Evolutionary conservation across 2,797 vertebrate species (phyloP).

Genomic region (Scleropages formosus): DNA sequence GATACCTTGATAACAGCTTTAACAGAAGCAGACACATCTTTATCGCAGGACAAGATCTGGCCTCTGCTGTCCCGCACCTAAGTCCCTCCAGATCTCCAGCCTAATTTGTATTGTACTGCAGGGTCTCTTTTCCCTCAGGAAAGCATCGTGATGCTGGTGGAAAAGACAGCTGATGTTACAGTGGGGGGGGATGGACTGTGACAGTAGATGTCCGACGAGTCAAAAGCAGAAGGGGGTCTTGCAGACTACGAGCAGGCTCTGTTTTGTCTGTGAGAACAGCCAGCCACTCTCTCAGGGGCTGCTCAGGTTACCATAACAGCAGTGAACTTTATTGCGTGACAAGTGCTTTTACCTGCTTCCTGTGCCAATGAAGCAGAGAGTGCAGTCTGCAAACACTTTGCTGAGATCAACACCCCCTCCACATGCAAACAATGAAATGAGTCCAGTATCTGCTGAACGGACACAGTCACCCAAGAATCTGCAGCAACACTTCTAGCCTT

Average conservation of each 20-base stretch:
- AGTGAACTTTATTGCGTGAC: neutral
- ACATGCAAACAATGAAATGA: neutral
- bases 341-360: neutral
- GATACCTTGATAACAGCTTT: neutral
- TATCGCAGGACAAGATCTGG: too few relatives aligned
- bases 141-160: neutral
- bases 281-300: neutral
- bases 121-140: neutral
- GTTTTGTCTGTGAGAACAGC: neutral
- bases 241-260: neutral
- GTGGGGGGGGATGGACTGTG: neutral
- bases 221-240: neutral
- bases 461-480: neutral
- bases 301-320: neutral
- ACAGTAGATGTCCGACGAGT: neutral
- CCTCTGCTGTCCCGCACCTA: too few relatives aligned
- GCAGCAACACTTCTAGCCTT: neutral
- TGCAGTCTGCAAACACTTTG: neutral
- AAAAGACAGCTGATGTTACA: neutral
- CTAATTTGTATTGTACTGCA: neutral
- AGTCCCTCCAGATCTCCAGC: neutral
- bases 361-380: neutral
- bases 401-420: neutral
- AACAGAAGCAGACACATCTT: neutral
- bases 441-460: neutral